Conservation (phyloP, 2,113 vertebrate genomes). For the Rousettus leschenaultii region DNA sequence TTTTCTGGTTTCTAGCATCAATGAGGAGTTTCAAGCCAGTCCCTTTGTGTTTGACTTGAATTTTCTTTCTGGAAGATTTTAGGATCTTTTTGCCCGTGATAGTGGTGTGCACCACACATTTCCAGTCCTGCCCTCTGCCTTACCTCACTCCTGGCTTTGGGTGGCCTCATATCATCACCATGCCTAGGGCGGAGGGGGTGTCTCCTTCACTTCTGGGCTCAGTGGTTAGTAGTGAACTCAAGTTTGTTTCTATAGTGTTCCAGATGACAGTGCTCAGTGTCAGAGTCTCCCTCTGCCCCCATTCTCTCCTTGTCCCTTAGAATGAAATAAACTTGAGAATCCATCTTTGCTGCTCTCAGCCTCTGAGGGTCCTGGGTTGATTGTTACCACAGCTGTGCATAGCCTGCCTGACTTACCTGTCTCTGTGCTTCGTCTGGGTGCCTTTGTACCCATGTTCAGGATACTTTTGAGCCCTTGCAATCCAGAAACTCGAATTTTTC, state of each 20-base stretch:
- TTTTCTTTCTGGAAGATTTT: not conserved
- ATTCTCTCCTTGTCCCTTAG: accelerated
- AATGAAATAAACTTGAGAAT: not conserved
- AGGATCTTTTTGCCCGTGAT: not conserved
- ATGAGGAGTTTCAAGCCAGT: not conserved
- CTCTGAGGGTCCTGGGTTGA: not conserved
- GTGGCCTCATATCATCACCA: not conserved
- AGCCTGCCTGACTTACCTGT: not conserved
- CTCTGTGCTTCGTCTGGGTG: accelerated
- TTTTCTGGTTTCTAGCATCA: not conserved
- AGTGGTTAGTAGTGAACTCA: not conserved
- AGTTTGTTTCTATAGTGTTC: not conserved
- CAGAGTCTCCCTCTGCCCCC: accelerated
- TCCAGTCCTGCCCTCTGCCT: not conserved
- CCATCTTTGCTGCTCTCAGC: not conserved
- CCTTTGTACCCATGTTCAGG: not conserved
- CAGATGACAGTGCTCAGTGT: not conserved
- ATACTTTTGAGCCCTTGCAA: not conserved
- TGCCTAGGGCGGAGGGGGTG: not conserved
- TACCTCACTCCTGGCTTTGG: not conserved
- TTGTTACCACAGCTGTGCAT: not conserved
- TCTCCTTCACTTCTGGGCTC: not conserved
- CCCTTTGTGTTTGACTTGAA: not conserved
- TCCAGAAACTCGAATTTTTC: not conserved
- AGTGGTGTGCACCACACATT: too few species aligned